Percentiles rank a stretch among this genome's conserved stretches.
These are phyloP conservation scores for Hydriomena furcata DNA, from an alignment of 2,888 invertebrate genomes.

Conservation along the genomic window DNA sequence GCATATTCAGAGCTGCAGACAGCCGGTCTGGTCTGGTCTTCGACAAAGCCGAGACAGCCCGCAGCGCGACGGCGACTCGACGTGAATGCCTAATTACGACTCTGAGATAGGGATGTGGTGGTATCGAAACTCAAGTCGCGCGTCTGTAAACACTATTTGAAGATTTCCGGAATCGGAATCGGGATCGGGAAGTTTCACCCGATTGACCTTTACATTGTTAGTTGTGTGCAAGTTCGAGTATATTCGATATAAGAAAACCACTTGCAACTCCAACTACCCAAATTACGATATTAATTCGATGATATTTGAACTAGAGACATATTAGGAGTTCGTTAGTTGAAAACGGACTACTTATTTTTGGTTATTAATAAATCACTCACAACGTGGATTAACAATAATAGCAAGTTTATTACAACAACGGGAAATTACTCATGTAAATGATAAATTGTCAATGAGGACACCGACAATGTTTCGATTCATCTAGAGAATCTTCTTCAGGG, in stretches of 20 bases:
- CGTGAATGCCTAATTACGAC: conserved; percentile 82
- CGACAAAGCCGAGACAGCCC: conserved; percentile 72
- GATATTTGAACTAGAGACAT: not conserved
- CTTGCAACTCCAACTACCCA: not conserved
- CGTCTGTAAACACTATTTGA: not conserved
- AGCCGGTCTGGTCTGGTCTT: conserved; percentile 71
- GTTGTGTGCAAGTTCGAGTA: not conserved
- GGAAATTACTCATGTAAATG: too few relatives aligned
- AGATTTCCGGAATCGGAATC: not conserved
- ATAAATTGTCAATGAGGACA: too few relatives aligned
- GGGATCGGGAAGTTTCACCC: not conserved
- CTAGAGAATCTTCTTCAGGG: too few relatives aligned
- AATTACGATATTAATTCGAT: not conserved
- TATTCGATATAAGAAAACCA: not conserved
- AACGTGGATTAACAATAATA: too few relatives aligned
- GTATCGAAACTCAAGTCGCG: conserved; percentile 1
- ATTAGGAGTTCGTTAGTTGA: too few relatives aligned
- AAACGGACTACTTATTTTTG: too few relatives aligned
- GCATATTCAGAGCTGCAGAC: conserved; percentile 62
- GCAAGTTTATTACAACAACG: too few relatives aligned
- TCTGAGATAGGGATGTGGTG: conserved; percentile 21
- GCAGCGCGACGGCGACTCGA: conserved; percentile 69
- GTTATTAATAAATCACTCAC: too few relatives aligned
- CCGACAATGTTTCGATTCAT: too few relatives aligned
- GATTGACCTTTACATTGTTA: conserved; percentile 1